Evolutionary conservation across 2,113 vertebrate species (phyloP), one percentile per base, ranked within the genome.

Genomic region (Argyrosomus japonicus): DNA sequence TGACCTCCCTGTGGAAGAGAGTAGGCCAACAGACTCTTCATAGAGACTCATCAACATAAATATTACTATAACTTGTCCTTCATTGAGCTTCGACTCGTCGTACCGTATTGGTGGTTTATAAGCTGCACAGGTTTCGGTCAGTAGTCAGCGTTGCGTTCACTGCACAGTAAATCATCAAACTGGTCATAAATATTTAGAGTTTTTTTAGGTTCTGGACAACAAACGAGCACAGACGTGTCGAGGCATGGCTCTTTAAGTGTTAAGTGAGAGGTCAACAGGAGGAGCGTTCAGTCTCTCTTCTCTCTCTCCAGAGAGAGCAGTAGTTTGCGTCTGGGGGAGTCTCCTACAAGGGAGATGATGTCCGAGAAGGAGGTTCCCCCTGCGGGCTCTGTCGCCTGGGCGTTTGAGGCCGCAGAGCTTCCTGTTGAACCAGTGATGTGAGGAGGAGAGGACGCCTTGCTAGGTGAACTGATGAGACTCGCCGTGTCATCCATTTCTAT

Each of bases 401-500:
- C 25, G 64, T 2, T 19, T 15, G 71, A 53, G 36, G 54, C 23
- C 11, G 83, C 32, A 47, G 75, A 0, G 77, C 54, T 51, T 0
- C 29, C 68, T 1, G 73, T 77, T 0, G 45, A 50, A 1, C n/a
- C 71, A 0, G 45, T 12, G 14, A 6, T 7, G 12, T 74, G 78
- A 9, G 85, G 54, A 0, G 82, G 63, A 18, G 83, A 81, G 3
- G 75, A 21, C 0, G 43, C 62, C 68, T 36, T 81, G 0, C 74
- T 63, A 27, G 92, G 92, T 15, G 95, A 96, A 77, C 63, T 94
- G 40, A 89, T 85, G 27, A 91, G 83, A 62, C 83, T 89, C 0
- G 90, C 81, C 0, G 94, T 71, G n/a, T 95, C 95, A 2, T 96
- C 95, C 96, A 97, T 98, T 89, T 99, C 97, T 19, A 97, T 95